phyloP scores from a whole-genome alignment of 2,113 vertebrate species.

The Hemibagrus wyckioides region DNA sequence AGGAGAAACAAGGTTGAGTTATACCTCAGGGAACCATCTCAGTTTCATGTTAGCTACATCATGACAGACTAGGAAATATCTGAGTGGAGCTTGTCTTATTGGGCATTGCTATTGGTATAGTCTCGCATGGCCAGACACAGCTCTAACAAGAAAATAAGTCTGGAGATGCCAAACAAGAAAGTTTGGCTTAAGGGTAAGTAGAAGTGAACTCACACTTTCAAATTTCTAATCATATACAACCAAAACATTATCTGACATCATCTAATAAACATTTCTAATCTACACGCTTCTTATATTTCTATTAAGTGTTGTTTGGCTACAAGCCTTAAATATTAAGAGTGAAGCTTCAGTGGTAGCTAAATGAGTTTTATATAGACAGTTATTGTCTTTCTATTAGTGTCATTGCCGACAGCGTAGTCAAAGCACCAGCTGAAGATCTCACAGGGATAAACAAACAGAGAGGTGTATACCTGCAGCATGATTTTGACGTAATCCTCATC shows the following conservation, averaged over 20 bases:
- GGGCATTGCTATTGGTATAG: neutral
- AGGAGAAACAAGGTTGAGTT: neutral
- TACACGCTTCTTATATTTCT: neutral
- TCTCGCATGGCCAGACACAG: neutral
- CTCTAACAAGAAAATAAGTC: neutral
- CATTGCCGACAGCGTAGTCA: neutral
- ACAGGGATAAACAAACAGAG: neutral
- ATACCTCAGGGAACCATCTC: neutral
- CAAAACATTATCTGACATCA: neutral
- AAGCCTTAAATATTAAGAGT: neutral
- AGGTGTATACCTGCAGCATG: constrained; percentile 80
- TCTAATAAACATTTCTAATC: neutral
- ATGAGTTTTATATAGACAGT: neutral
- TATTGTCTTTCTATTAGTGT: neutral
- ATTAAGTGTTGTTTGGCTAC: neutral
- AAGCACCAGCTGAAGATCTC: neutral
- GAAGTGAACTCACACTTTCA: neutral
- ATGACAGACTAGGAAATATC: neutral
- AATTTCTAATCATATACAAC: neutral
- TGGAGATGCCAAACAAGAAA: neutral
- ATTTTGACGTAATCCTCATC: constrained; percentile 83
- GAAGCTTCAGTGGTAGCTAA: neutral
- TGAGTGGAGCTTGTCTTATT: neutral
- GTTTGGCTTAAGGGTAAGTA: neutral
- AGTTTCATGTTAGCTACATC: neutral